Evolutionary conservation across 2,888 invertebrate genomes (phyloP), one percentile per base, ranked within the genome.

Genomic region (Dascillus cervinus): DNA sequence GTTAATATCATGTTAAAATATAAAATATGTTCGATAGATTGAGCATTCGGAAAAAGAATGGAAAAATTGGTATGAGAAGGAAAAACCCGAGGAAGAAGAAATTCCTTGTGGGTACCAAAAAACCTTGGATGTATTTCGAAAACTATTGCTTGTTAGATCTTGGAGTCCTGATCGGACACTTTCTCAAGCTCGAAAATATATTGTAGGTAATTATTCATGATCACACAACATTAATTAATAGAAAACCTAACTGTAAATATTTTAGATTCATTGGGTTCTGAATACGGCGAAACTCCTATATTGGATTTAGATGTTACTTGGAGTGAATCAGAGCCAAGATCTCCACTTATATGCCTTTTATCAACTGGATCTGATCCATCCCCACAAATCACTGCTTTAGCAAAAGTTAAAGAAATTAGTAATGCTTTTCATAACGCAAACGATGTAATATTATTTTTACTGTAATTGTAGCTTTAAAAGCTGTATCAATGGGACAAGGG

Each of bases 401-500:
- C 95, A 1, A 95, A 94, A 66, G 69, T 79, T 29, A 86, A 87
- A 65, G 81, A 82, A 50, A 82, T 87, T 34, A 73, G 91, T 91
- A 68, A 72, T 77, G 63, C 13, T 22, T 13, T 11, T 9, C 23
- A 23, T 2, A 23, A 23, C 3, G 11, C 9, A 3, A 26, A 12
- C 13, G n/a, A n/a, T n/a, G n/a, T n/a, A n/a, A n/a, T n/a, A n/a
- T n/a, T n/a, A n/a, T n/a, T n/a, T n/a, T 29, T 28, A 14, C 23
- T 9, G 1, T n/a, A n/a, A 11, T 57, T 63, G 4, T 53, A 87
- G 86, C 71, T 34, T 59, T 88, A 8, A 82, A 83, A 57, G 79
- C 87, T 1, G 90, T 96, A 3, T 96, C 95, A 3, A 95, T 96
- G 95, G 96, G 96, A 2, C 96, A 96, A 72, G 96, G 95, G 0